These are phyloP conservation scores for Cataglyphis livida DNA, from an alignment of 2,888 invertebrate species.

Conservation along the genomic window DNA sequence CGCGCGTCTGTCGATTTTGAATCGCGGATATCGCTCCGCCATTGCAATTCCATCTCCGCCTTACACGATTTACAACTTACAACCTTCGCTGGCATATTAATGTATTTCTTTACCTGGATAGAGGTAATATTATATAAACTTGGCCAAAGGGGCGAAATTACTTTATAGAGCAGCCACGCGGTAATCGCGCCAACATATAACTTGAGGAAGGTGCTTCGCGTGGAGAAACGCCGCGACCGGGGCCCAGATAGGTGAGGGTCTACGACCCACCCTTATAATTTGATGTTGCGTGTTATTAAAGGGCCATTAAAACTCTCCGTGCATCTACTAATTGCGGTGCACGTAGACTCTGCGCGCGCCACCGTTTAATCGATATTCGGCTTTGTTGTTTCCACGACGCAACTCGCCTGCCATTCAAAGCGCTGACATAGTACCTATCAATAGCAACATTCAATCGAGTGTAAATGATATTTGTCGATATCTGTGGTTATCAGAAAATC, in stretches of 20 bases:
- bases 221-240: slow-evolving; percentile 24
- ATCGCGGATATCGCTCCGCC: slow-evolving; percentile 36
- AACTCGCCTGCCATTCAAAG: slow-evolving; percentile 63
- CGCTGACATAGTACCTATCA: slow-evolving; percentile 51
- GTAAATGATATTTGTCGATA: slow-evolving; percentile 24
- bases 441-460: slow-evolving; percentile 20
- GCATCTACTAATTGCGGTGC: slow-evolving; percentile 83
- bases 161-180: slow-evolving; percentile 4
- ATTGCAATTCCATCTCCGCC: slow-evolving; percentile 63
- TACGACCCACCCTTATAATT: slow-evolving; percentile 79
- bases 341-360: slow-evolving; percentile 76
- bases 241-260: slow-evolving; percentile 62
- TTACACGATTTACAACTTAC: slow-evolving; percentile 58
- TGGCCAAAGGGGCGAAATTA: slow-evolving; percentile 34
- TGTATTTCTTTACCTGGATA: slow-evolving; percentile 58
- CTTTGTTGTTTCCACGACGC: slow-evolving; percentile 75
- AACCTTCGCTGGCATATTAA: slow-evolving; percentile 61
- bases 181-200: slow-evolving; percentile 53
- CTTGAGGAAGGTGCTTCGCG: background rate
- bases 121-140: slow-evolving; percentile 1
- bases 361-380: slow-evolving; percentile 81
- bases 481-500: background rate
- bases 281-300: slow-evolving; percentile 83
- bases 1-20: slow-evolving; percentile 36
- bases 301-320: slow-evolving; percentile 82